Conservation (phyloP, 1,140 invertebrate genomes). For the Drosophila chauvacae region DNA sequence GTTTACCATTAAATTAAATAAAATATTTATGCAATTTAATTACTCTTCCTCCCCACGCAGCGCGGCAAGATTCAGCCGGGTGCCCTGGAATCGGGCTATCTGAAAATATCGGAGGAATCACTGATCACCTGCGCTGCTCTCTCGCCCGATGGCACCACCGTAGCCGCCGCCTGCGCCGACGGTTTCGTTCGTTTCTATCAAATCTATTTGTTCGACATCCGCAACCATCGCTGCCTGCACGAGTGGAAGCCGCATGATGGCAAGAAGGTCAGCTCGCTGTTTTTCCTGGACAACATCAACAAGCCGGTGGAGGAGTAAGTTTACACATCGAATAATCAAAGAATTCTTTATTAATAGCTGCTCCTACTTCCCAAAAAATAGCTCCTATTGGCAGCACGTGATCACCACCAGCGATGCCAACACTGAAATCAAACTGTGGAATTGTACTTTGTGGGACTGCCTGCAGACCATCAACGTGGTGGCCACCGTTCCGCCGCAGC, state of each 20-base stretch:
- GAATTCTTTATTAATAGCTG: too few relatives aligned
- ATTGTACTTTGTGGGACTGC: conserved; percentile 96
- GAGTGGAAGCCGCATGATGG: conserved; percentile 96
- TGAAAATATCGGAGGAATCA: conserved; percentile 89
- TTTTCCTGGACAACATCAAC: conserved; percentile 96
- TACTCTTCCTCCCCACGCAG: conserved; percentile 18
- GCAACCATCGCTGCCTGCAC: conserved; percentile 92
- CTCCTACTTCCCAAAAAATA: not conserved
- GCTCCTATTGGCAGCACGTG: conserved; percentile 93
- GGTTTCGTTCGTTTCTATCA: conserved; percentile 97
- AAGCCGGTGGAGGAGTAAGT: conserved; percentile 92
- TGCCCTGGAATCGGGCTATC: conserved; percentile 86
- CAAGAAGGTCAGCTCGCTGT: conserved; percentile 92
- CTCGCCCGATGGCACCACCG: conserved; percentile 96
- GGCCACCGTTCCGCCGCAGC: conserved; percentile 65
- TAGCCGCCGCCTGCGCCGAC: conserved; percentile 94
- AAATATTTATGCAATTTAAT: not conserved
- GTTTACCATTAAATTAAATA: not conserved
- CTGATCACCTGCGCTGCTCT: conserved; percentile 94
- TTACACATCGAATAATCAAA: too few relatives aligned
- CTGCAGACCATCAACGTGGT: conserved; percentile 93
- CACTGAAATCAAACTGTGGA: conserved; percentile 96
- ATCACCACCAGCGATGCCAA: conserved; percentile 96
- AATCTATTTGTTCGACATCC: conserved; percentile 87
- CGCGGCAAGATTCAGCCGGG: conserved; percentile 79